Evolutionary conservation across 2,113 vertebrate genomes (phyloP).

Genomic region (Brevimyrus niger): DNA sequence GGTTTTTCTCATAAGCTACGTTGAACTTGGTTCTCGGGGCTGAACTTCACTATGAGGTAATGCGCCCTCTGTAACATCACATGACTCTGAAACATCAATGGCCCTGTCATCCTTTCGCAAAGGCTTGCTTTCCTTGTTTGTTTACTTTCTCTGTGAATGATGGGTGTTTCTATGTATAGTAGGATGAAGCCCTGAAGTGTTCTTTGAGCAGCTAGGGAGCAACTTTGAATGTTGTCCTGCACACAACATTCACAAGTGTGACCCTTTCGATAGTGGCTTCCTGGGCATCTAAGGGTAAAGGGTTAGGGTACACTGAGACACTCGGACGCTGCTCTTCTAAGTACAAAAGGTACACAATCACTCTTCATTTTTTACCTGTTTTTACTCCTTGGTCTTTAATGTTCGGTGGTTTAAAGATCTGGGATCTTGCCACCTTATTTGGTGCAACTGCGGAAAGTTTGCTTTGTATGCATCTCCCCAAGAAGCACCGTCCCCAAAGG

Average conservation of each 20-base stretch:
- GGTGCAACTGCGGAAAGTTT: conserved; percentile 64
- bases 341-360: conserved; percentile 43
- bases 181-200: not conserved
- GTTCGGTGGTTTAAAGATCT: conserved; percentile 54
- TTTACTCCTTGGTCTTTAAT: conserved; percentile 38
- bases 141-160: not conserved
- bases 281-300: not conserved
- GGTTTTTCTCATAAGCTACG: not conserved
- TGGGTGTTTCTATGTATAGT: not conserved
- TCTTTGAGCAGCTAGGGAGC: not conserved
- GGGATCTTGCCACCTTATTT: conserved; percentile 93
- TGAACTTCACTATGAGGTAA: not conserved
- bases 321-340: conserved; percentile 44
- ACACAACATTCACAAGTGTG: not conserved
- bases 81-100: not conserved
- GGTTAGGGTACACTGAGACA: not conserved
- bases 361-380: conserved; percentile 33
- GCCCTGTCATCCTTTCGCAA: not conserved
- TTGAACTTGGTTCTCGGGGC: not conserved
- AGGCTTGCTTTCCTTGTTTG: not conserved
- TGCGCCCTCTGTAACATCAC: not conserved
- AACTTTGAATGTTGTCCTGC: not conserved
- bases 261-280: not conserved
- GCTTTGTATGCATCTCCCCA: not conserved
- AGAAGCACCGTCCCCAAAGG: not conserved